Conservation (phyloP, 2,888 invertebrate genomes). For the Strigamia crassipes region DNA sequence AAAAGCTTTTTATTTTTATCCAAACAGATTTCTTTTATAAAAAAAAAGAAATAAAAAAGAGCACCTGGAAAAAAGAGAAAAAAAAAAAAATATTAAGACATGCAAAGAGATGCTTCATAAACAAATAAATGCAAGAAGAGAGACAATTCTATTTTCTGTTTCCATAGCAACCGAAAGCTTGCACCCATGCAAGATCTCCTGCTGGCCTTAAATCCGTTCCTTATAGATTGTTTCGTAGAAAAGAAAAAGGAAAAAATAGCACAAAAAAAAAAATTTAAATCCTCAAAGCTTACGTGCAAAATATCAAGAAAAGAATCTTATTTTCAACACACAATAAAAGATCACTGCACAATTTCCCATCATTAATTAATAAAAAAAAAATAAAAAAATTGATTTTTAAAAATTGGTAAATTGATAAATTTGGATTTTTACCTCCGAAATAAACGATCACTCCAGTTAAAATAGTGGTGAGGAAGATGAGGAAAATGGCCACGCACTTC, state of each 20-base stretch:
- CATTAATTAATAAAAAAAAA: too few relatives aligned
- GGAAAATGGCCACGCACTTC: slow-evolving; percentile 88
- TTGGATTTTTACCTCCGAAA: slow-evolving; percentile 81
- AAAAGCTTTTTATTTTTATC: slow-evolving; percentile 27
- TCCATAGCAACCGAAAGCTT: slow-evolving; percentile 7
- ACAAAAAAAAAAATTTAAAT: slow-evolving; percentile 16
- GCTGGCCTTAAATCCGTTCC: slow-evolving; percentile 23
- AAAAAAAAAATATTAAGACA: slow-evolving; percentile 8
- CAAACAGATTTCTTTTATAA: slow-evolving; percentile 10
- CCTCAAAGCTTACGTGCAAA: slow-evolving; percentile 19
- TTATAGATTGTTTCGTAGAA: slow-evolving; percentile 43
- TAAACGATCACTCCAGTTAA: slow-evolving; percentile 82
- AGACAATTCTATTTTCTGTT: slow-evolving; percentile 8
- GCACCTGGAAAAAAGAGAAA: background rate
- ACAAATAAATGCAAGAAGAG: slow-evolving; percentile 3
- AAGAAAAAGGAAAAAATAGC: slow-evolving; percentile 27
- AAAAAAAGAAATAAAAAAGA: background rate
- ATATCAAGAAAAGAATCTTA: slow-evolving; percentile 15
- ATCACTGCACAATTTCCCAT: slow-evolving; percentile 24
- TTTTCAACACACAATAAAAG: background rate
- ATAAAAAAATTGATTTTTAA: too few relatives aligned
- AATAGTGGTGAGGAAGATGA: slow-evolving; percentile 80
- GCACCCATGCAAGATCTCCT: slow-evolving; percentile 2
- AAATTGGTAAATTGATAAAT: too few relatives aligned
- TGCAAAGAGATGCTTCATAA: slow-evolving; percentile 22